Evolutionary conservation across 2,888 invertebrate genomes (phyloP), one percentile per base, ranked within the genome.

Genomic region (Stenichneumon culpator): DNA sequence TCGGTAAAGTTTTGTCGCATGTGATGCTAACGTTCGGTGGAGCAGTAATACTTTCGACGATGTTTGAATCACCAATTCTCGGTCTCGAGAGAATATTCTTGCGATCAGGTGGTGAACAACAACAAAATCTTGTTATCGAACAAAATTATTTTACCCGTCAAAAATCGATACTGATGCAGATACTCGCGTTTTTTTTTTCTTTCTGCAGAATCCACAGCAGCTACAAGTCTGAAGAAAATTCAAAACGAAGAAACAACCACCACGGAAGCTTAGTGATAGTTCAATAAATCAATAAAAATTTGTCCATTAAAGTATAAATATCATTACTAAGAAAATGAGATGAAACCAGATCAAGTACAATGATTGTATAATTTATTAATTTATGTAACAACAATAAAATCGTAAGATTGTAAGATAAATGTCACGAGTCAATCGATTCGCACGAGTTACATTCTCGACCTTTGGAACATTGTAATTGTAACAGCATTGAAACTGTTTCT

Each of bases 1-100:
- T 94, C 74, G 95, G 95, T 70, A 95, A 95, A 88, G 94, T 95
- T 11, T 91, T 96, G 77, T 95, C 96, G 0, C 96, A 96, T 89
- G 90, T 95, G n/a, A 88, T 95, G 22, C 90, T 96, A 79, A 97
- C 97, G 0, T 96, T 96, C 90, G 86, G 94, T 28, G 94, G 95
- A 87, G 97, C 96, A 73, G 93, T 96, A 70, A 74, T 97, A 54
- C 92, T 97, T 65, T 96, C 96, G 86, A 93, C 96, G 68, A 94
- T 96, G 52, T 97, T 97, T 89, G 97, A 97, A 92, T 96, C 97
- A 9, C 97, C 97, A 1, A 95, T 97, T 88, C 96, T 96, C 88
- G 96, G 96, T 3, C 94, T 97, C 68, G 97, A 97, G 92, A 96
- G 96, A 90, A 95, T 96, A 85, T 94, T 97, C n/a, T 93, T 96